Evolutionary conservation across 30 jellyfish, hydroid and myxozoan species (phyloP).

Genomic region (Hydractinia symbiolongicarpus): DNA sequence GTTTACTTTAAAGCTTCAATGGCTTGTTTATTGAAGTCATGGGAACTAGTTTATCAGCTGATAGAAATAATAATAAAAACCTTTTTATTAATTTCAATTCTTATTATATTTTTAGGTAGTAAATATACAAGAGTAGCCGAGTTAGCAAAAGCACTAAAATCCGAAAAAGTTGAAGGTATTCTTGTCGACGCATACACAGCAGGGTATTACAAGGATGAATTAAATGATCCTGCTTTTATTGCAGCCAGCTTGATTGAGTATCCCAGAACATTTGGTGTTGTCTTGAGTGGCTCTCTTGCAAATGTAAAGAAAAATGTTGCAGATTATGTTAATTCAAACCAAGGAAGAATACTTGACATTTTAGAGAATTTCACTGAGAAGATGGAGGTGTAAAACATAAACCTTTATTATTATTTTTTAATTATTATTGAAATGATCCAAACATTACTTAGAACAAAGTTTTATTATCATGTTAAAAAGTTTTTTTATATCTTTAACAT

Average conservation of each 20-base stretch:
- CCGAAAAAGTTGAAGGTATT: not conserved
- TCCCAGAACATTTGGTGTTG: constrained; percentile 17
- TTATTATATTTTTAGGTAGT: not conserved
- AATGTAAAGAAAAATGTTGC: constrained; percentile 1
- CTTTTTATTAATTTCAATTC: too few species aligned
- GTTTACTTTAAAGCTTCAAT: too few species aligned
- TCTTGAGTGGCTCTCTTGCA: not conserved
- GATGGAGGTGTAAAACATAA: not conserved
- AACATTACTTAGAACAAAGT: too few species aligned
- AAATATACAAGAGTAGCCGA: not conserved
- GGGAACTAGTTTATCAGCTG: too few species aligned
- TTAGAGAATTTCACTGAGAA: not conserved
- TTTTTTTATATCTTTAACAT: too few species aligned
- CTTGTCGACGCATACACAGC: constrained; percentile 16
- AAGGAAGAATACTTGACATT: not conserved
- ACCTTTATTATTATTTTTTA: too few species aligned
- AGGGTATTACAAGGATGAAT: not conserved
- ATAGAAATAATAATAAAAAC: too few species aligned
- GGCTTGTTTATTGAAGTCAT: too few species aligned
- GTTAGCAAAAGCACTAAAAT: constrained; percentile 8
- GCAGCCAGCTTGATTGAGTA: not conserved
- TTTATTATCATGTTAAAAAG: too few species aligned
- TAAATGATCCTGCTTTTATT: not conserved
- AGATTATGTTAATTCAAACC: not conserved
- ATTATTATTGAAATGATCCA: too few species aligned